Base-by-base conservation (phyloP, 2,888 invertebrate genomes). In the Clepsis dumicolana region DNA sequence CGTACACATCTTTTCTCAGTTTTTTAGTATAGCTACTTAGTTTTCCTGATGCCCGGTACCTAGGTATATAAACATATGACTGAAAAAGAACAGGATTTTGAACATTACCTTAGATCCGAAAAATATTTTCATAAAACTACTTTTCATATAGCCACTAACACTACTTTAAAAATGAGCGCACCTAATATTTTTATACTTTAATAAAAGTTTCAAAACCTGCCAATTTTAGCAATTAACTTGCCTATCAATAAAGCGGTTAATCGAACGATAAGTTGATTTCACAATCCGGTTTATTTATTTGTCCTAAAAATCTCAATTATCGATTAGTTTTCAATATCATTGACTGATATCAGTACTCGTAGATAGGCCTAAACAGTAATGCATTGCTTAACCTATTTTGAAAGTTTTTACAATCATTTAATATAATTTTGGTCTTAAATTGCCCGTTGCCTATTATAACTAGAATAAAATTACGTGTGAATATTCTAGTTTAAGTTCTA, bases 281-380 rank as follows among this genome's bases (percentile, higher is more conserved):
- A 59, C 68, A 68, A 68, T 53, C 32, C 25, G 50, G 52, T 64
- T 14, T 50, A 41, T 41, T 54, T 67, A 48, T 64, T 32, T 64
- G 68, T 53, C 63, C 68, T 68, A 68, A 57, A 67, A 64, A 64
- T 64, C 59, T 59, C 59, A 68, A 68, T 68, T 59, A 64, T 35
- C 2, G 27, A 48, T 66, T 50, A 10, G 14, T 32, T 64, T 68
- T 64, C 68, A 68, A 68, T 68, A 68, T 52, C 68, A 67, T 32
- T 63, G 50, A 48, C 67, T 62, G 67, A 67, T 67, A 67, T 56
- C 59, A 21, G 21, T n/a, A n/a, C n/a, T n/a, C n/a, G n/a, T 44
- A 62, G 50, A 67, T 63, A 29, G 50, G 52, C 18, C 50, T 62
- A 56, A 53, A 66, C 27, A 27, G 24, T 38, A 41, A 10, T 56